Conservation (phyloP, 2,797 vertebrate genomes). For the Gallinago solitaria region DNA sequence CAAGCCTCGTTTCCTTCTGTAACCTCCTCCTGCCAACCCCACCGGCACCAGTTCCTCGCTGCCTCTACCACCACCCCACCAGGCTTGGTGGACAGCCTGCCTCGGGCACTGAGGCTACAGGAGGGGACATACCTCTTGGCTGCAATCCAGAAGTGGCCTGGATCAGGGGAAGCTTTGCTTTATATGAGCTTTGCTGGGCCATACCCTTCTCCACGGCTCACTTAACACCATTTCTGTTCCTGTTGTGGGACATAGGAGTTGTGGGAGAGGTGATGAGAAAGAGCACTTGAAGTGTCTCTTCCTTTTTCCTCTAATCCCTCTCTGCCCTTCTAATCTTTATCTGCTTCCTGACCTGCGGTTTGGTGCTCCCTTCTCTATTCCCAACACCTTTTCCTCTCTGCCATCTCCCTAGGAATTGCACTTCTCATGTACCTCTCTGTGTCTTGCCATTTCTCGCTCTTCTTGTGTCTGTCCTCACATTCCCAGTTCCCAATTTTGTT, state of each 20-base stretch:
- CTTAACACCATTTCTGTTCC: neutral
- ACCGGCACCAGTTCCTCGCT: neutral
- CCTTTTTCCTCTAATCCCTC: neutral
- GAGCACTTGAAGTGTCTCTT: neutral
- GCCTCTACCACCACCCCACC: neutral
- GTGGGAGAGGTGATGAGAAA: neutral
- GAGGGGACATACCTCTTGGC: neutral
- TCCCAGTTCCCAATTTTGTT: neutral
- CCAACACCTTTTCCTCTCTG: neutral
- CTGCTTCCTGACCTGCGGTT: neutral
- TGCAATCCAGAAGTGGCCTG: neutral
- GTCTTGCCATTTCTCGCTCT: neutral
- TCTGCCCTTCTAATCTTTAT: neutral
- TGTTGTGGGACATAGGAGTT: no score
- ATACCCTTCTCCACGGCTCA: neutral
- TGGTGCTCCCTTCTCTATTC: neutral
- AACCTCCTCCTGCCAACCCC: neutral
- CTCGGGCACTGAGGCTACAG: rapidly evolving
- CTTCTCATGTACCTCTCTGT: neutral
- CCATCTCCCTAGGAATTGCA: neutral
- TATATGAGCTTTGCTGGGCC: neutral
- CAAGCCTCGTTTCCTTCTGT: neutral
- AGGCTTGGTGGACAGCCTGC: neutral
- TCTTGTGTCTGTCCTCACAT: neutral
- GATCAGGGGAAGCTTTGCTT: neutral